Percentiles rank a stretch among this genome's conserved stretches.
phyloP scores from a whole-genome alignment of 2,797 vertebrate genomes.

The Crax fasciolata region DNA sequence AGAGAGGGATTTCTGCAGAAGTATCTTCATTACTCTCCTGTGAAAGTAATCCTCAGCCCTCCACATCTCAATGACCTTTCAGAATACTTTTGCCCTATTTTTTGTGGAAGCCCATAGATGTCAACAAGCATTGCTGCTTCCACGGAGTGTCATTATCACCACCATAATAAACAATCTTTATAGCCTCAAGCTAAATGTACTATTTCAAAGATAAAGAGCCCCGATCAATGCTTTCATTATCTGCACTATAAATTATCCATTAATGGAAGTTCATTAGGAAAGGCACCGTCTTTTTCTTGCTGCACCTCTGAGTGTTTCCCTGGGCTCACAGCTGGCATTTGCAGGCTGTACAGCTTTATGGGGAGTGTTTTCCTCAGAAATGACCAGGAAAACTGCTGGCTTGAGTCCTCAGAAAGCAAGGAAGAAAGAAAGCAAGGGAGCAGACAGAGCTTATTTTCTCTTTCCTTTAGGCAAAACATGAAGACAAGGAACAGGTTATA shows the following conservation, averaged over 20 bases:
- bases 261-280: constrained; percentile 59
- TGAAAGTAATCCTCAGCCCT: background rate
- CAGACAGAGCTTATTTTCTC: background rate
- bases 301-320: background rate
- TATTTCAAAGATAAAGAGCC: constrained; percentile 43
- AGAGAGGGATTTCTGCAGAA: background rate
- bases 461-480: background rate
- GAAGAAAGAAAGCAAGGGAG: background rate
- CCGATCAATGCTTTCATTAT: constrained; percentile 67
- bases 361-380: background rate
- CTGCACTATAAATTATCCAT: constrained; percentile 53
- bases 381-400: rapidly evolving
- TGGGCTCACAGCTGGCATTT: background rate
- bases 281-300: background rate
- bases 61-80: background rate
- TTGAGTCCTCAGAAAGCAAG: rapidly evolving
- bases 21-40: background rate
- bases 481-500: background rate
- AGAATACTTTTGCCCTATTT: background rate
- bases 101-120: background rate
- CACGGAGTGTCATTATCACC: background rate
- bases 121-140: background rate
- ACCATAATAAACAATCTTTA: constrained; percentile 17
- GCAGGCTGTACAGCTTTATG: background rate
- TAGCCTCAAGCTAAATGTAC: constrained; percentile 17